A percentile compares a stretch with the other conserved stretches of the same genome.
These are phyloP conservation scores for Lacanobia wlatinum DNA, from an alignment of 2,888 invertebrate genomes.

Conservation along the genomic window DNA sequence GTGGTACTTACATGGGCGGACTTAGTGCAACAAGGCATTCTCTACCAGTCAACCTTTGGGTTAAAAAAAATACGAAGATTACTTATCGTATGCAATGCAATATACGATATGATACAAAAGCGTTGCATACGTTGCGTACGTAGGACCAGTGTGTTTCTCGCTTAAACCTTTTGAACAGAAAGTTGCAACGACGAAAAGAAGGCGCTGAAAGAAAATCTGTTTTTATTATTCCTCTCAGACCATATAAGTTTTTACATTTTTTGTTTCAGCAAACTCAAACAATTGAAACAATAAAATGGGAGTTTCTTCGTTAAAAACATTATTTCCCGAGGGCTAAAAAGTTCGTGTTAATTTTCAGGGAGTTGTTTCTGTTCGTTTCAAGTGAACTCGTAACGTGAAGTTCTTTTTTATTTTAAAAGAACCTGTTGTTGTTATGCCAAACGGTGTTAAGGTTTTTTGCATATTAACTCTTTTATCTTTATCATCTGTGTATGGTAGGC, in stretches of 20 bases:
- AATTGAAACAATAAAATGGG: conserved; percentile 38
- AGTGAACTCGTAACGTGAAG: background rate
- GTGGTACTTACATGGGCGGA: too few relatives aligned
- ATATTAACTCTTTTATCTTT: too few relatives aligned
- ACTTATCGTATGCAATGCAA: too few relatives aligned
- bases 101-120: too few relatives aligned
- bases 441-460: too few relatives aligned
- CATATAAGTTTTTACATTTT: conserved; percentile 17
- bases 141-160: too few relatives aligned
- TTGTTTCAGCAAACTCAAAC: conserved; percentile 40
- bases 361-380: conserved; percentile 25
- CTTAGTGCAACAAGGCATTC: too few relatives aligned
- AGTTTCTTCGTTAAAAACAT: conserved; percentile 44
- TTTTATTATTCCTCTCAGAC: conserved; percentile 6
- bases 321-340: conserved; percentile 54
- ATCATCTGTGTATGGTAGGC: too few relatives aligned
- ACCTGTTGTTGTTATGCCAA: background rate
- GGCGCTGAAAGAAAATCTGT: background rate
- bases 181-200: background rate
- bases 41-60: too few relatives aligned
- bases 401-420: background rate
- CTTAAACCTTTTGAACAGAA: background rate
- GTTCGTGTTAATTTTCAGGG: conserved; percentile 31
- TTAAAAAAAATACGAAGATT: too few relatives aligned
- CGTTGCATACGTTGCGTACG: too few relatives aligned